Evolutionary conservation across 2,888 invertebrate genomes (phyloP), one percentile per base, ranked within the genome.

Genomic region (Drosophila quinaria): DNA sequence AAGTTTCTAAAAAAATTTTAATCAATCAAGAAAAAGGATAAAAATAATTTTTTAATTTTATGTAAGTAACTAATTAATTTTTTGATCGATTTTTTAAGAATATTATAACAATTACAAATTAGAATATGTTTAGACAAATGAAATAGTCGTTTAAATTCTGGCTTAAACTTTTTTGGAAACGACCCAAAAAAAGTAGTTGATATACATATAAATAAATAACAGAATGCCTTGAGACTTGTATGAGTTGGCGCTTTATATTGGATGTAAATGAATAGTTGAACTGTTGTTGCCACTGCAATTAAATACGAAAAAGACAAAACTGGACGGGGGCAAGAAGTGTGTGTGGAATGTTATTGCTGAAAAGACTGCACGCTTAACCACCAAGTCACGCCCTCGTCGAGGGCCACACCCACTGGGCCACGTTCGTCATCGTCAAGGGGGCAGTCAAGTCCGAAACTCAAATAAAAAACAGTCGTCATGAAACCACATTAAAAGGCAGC

Each of bases 401-500:
- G 55, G 50, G 60, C 71, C 83, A 87, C 87, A 87, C 83, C 83
- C 84, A 81, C 76, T 25, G 10, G 15, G 49, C 42, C 41, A 10
- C 51, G 75, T 74, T 74, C 58, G 61, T 74, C 74, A 74, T 65
- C 52, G 59, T 69, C 63, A 46, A 39, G 25, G 59, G 33, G 42
- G 19, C 35, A n/a, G 35, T 6, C 5, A 37, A 42, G 39, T 35
- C 11, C 22, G 55, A 35, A 54, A n/a, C n/a, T 22, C 41, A 37
- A 41, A 37, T n/a, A 37, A 25, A 22, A n/a, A 29, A 49, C 41
- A 60, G 71, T 62, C 69, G 65, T 54, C 70, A 69, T 69, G 70
- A 73, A 83, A 84, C 87, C 83, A 83, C 87, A 83, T 84, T 63
- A 84, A 83, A 83, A 74, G 82, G 72, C 78, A 56, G 64, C 63